Evolutionary conservation across 2,797 vertebrate species (phyloP).

Genomic region (Aldrovandia affinis): DNA sequence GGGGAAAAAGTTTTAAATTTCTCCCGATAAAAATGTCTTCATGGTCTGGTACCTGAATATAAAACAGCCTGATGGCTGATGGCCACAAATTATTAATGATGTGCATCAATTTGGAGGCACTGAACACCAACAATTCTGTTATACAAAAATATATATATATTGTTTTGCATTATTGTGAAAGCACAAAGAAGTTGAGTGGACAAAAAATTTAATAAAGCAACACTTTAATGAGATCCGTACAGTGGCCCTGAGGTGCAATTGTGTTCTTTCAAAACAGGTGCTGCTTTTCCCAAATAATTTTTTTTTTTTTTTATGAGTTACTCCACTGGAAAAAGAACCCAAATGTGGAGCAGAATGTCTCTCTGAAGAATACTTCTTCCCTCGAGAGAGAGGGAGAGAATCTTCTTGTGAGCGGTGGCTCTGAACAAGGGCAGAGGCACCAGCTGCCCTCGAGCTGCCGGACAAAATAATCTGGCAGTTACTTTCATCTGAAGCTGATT

Average conservation of each 20-base stretch:
- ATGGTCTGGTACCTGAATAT: not conserved
- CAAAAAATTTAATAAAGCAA: not conserved
- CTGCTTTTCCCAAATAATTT: not conserved
- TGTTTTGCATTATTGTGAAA: not conserved
- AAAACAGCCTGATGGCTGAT: not conserved
- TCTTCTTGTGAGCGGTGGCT: too few species aligned
- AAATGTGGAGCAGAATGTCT: not conserved
- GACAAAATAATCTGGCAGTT: not conserved
- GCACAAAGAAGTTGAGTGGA: not conserved
- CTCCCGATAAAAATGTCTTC: not conserved
- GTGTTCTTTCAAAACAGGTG: not conserved
- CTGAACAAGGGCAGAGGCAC: not conserved
- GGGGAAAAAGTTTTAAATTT: too few species aligned
- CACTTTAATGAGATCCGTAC: slow-evolving; percentile 8
- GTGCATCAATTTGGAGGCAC: not conserved
- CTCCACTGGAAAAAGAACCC: not conserved
- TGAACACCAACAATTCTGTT: not conserved
- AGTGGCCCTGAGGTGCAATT: not conserved
- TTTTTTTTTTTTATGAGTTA: not conserved
- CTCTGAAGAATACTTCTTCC: not conserved
- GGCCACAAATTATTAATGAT: not conserved
- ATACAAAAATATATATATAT: not conserved
- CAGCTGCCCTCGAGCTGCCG: not conserved
- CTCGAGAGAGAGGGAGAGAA: not conserved
- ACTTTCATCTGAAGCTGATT: not conserved